A percentile compares a stretch with the other conserved stretches of the same genome.
Conservation (phyloP, 92 coral and sea anemone genomes). For the Epizoanthus ramosus region DNA sequence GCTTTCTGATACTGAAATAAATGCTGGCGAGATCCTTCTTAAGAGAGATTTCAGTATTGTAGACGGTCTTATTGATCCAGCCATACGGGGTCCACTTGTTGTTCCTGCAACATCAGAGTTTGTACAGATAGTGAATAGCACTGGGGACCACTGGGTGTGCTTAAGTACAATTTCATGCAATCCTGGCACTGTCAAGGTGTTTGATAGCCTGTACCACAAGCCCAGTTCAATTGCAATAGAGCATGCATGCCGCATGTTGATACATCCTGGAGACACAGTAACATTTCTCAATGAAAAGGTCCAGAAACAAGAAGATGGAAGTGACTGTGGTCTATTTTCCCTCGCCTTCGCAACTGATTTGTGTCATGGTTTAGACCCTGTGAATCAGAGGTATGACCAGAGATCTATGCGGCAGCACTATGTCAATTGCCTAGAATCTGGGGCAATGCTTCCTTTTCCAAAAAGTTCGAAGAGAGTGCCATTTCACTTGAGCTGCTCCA, state of each 20-base stretch:
- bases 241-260: slow-evolving; percentile 55
- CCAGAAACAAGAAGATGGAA: slow-evolving; percentile 49
- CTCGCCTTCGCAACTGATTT: slow-evolving; percentile 56
- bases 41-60: slow-evolving; percentile 12
- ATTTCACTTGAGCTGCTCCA: slow-evolving; percentile 10
- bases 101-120: slow-evolving; percentile 42
- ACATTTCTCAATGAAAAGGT: slow-evolving; percentile 52
- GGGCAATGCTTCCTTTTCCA: slow-evolving; percentile 44
- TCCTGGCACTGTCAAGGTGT: slow-evolving; percentile 44
- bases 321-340: slow-evolving; percentile 54
- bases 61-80: slow-evolving; percentile 38
- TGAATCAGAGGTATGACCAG: slow-evolving; percentile 45
- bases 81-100: slow-evolving; percentile 39
- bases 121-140: slow-evolving; percentile 15
- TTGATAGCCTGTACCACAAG: slow-evolving; percentile 33
- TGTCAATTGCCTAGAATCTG: slow-evolving; percentile 45
- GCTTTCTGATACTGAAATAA: slow-evolving; percentile 47
- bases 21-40: slow-evolving; percentile 40
- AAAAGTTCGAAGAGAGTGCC: slow-evolving; percentile 51
- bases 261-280: slow-evolving; percentile 28
- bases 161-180: slow-evolving; percentile 39
- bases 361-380: slow-evolving; percentile 53
- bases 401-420: slow-evolving; percentile 43
- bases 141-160: slow-evolving; percentile 64
- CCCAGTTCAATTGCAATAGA: slow-evolving; percentile 34